Evolutionary conservation across 2,113 vertebrate genomes (phyloP), one percentile per base, ranked within the genome.

Genomic region (Malurus melanocephalus): DNA sequence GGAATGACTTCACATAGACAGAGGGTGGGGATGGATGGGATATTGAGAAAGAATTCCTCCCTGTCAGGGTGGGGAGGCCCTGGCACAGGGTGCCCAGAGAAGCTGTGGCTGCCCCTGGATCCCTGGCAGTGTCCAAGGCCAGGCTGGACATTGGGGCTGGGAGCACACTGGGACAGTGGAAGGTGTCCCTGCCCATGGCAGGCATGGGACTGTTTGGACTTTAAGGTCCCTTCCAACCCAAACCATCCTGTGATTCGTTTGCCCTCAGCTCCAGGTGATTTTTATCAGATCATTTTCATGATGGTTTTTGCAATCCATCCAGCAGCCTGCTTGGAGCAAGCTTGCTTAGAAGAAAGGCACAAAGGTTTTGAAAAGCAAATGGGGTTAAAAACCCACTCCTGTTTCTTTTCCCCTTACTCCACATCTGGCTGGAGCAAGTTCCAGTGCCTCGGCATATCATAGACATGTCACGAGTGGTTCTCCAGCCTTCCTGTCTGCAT

Each of bases 61-160:
- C n/a, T 60, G 0, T 33, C 21, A 55, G 30, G 17, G 11, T 18
- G 61, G 0, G 0, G 6, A 80, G 61, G 11, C 24, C 16, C 13
- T 80, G n/a, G 28, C 28, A 60, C 46, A 53, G 53, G 16, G 0
- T 67, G 11, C 16, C 20, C 76, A 46, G 61, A 67, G 46, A 15
- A 67, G 24, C 68, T 74, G 20, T 74, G 68, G 30, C 46, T 60
- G 2, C 16, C 17, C 24, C 16, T 60, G 57, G 57, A 26, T 60
- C 20, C 48, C 40, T 61, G 17, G 23, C 0, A 48, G 28, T 53
- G 21, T 19, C 5, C 61, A 21, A 26, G 4, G 20, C 40, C 53
- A 35, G 24, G 14, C 0, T 72, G 66, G 35, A 51, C 3, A 2
- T 10, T 11, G 10, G 8, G 43, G 26, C 21, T 79, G 65, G 59